Conservation (phyloP, 1,140 invertebrate genomes). For the Panagrolaimus sp. region DNA sequence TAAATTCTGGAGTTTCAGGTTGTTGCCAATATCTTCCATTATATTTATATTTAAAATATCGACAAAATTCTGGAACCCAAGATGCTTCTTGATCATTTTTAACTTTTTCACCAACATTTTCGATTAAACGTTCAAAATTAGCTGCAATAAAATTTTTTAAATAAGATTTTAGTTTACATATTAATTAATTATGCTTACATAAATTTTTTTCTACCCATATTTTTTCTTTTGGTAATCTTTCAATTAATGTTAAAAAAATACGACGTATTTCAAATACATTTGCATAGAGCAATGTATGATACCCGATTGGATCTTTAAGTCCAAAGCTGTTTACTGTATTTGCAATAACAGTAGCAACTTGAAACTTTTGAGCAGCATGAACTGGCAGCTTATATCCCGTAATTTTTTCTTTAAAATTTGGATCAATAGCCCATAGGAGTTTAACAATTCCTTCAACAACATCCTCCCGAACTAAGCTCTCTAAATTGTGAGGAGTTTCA, state of each 20-base stretch:
- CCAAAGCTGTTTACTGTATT: constrained; percentile 1
- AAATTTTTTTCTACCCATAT: constrained; percentile 12
- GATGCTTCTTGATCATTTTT: background rate
- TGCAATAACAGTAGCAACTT: constrained; percentile 10
- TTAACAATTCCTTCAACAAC: constrained; percentile 11
- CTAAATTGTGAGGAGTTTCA: background rate
- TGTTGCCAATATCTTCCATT: constrained; percentile 11
- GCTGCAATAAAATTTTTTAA: background rate
- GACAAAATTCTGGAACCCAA: constrained; percentile 13
- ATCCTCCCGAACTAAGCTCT: background rate
- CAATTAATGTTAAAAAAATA: constrained; percentile 9
- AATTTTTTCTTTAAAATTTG: background rate
- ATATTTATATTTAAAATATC: constrained; percentile 15
- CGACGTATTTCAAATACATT: constrained; percentile 14
- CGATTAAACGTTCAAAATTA: background rate
- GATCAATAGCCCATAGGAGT: background rate
- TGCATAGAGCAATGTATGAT: constrained; percentile 4
- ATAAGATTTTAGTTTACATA: background rate
- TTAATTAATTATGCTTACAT: background rate
- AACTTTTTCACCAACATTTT: constrained; percentile 1
- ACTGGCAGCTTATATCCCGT: background rate
- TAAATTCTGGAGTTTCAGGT: background rate
- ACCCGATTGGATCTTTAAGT: constrained; percentile 5
- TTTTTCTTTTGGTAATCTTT: constrained; percentile 1
- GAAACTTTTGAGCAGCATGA: constrained; percentile 7